Evolutionary conservation across 2,797 vertebrate species (phyloP).

Genomic region (Pseudotriccus pelzelni): DNA sequence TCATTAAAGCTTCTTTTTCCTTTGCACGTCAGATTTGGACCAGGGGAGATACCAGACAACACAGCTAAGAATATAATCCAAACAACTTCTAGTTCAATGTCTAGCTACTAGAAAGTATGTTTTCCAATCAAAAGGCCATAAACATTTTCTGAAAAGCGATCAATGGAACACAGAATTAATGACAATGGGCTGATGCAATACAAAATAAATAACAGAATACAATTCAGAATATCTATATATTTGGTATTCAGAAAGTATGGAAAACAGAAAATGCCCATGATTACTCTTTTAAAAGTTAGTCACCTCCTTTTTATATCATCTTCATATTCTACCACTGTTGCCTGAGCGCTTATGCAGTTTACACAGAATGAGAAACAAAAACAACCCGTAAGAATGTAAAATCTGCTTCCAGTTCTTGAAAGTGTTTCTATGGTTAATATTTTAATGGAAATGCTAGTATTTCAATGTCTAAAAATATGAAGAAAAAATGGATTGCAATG

Average conservation of each 20-base stretch:
- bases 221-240: not conserved
- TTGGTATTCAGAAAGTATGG: not conserved
- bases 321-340: not conserved
- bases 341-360: not conserved
- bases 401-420: not conserved
- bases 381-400: not conserved
- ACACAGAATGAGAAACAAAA: not conserved
- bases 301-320: not conserved
- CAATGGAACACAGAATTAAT: not conserved
- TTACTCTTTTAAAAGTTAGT: not conserved
- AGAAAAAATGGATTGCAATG: not conserved
- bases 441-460: not conserved
- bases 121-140: not conserved
- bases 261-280: not conserved
- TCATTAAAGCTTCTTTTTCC: not conserved
- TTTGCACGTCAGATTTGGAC: not conserved
- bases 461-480: not conserved
- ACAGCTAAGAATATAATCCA: not conserved
- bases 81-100: not conserved
- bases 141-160: rapidly evolving
- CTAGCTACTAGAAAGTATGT: not conserved
- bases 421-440: not conserved
- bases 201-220: not conserved
- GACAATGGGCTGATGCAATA: not conserved
- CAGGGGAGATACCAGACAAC: not conserved